Percentiles rank a stretch among this genome's conserved stretches.
phyloP scores from a whole-genome alignment of 2,888 invertebrate genomes.

The Drosophila formosana region DNA sequence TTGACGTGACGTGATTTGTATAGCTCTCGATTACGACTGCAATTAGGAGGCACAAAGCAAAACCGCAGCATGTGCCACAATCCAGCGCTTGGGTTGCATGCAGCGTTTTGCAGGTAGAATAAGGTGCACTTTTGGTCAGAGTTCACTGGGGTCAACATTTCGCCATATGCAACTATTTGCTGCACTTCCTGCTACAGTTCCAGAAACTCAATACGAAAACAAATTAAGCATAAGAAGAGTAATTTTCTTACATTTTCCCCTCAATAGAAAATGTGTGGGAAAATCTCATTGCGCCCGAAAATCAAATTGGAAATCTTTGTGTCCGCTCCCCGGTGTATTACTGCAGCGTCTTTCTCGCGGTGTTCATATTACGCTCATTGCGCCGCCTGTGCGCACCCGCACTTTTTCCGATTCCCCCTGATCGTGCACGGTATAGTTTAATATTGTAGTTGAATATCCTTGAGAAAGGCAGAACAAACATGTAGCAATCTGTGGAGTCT shows the following conservation, averaged over 20 bases:
- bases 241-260: constrained; percentile 57
- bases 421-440: constrained; percentile 20
- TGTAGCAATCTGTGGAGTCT: constrained; percentile 20
- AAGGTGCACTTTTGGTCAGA: constrained; percentile 37
- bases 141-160: constrained; percentile 53
- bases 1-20: constrained; percentile 72
- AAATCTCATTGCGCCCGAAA: constrained; percentile 49
- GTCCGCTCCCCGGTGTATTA: constrained; percentile 62
- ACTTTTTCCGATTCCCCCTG: constrained; percentile 3
- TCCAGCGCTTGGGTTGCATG: constrained; percentile 27
- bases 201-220: constrained; percentile 58
- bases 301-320: constrained; percentile 70
- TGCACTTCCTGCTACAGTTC: constrained; percentile 63
- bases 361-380: constrained; percentile 80
- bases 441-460: constrained; percentile 76
- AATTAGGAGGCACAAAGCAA: constrained; percentile 58
- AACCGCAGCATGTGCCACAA: constrained; percentile 77
- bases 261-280: constrained; percentile 50
- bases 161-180: constrained; percentile 42
- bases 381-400: constrained; percentile 64
- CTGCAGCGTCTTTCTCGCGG: constrained; percentile 73
- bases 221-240: constrained; percentile 82
- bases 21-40: constrained; percentile 54
- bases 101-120: constrained; percentile 39
- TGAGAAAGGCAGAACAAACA: constrained; percentile 64